phyloP scores from a whole-genome alignment of 2,888 invertebrate species.

The Chromoteleia sp. region DNA sequence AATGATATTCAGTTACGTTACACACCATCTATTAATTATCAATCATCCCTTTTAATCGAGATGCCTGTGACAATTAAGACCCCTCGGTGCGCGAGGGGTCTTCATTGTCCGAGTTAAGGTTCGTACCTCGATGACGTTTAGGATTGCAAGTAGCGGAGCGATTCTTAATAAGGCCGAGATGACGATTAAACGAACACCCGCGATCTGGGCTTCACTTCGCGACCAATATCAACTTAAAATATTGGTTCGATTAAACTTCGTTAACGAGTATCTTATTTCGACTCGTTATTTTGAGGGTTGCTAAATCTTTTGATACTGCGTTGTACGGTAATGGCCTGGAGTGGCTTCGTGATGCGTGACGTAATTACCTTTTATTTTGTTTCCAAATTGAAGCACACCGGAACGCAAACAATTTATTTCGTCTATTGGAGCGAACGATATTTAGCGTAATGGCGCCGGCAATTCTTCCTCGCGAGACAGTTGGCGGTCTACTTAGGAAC shows the following conservation, averaged over 20 bases:
- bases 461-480: conserved; percentile 17
- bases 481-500: conserved; percentile 15
- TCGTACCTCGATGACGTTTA: conserved; percentile 19
- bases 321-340: too few relatives aligned
- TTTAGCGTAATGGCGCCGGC: conserved; percentile 11
- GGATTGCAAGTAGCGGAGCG: conserved; percentile 27
- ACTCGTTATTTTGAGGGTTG: too few relatives aligned
- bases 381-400: not conserved
- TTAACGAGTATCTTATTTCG: too few relatives aligned
- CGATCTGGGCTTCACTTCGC: too few relatives aligned
- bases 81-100: conserved; percentile 6
- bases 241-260: too few relatives aligned
- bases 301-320: too few relatives aligned
- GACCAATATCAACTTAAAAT: too few relatives aligned
- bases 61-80: conserved; percentile 39
- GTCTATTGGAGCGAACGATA: conserved; percentile 9
- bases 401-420: conserved; percentile 18
- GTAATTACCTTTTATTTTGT: conserved; percentile 12
- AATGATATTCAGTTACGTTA: conserved; percentile 73
- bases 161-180: too few relatives aligned
- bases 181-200: too few relatives aligned
- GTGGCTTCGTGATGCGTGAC: not conserved
- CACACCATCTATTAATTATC: conserved; percentile 69
- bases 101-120: conserved; percentile 17
- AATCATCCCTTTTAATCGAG: conserved; percentile 37